These are phyloP conservation scores for Parnassius apollo DNA, from an alignment of 2,888 invertebrate species.

Conservation along the genomic window DNA sequence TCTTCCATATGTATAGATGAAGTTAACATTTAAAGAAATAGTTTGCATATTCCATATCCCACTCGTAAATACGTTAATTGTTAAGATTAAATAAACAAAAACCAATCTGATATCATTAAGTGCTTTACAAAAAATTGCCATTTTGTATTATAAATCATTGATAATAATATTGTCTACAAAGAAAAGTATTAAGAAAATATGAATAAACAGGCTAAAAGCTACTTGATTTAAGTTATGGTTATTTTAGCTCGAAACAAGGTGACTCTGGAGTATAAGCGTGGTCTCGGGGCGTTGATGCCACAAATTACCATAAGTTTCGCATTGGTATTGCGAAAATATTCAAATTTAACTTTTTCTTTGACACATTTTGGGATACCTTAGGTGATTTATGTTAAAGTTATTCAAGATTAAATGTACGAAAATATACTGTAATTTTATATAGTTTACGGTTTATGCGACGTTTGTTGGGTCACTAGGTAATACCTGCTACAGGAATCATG, in stretches of 20 bases:
- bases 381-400: slow-evolving; percentile 24
- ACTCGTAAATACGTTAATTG: too few species aligned
- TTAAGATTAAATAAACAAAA: background rate
- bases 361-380: slow-evolving; percentile 25
- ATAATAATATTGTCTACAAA: slow-evolving; percentile 11
- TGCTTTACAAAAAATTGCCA: slow-evolving; percentile 7
- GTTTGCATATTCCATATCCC: too few species aligned
- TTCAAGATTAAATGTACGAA: slow-evolving; percentile 21
- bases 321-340: slow-evolving; percentile 24
- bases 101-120: slow-evolving; percentile 1
- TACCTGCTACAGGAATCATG: too few species aligned
- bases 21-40: too few species aligned
- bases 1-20: too few species aligned
- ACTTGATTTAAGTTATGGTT: slow-evolving; percentile 20
- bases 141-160: background rate
- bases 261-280: slow-evolving; percentile 17
- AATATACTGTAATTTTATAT: slow-evolving; percentile 19
- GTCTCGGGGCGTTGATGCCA: slow-evolving; percentile 16
- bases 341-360: slow-evolving; percentile 27
- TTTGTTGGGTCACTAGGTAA: background rate
- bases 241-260: slow-evolving; percentile 21
- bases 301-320: slow-evolving; percentile 27
- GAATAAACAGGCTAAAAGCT: slow-evolving; percentile 16
- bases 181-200: slow-evolving; percentile 17
- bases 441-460: slow-evolving; percentile 11